Evolutionary conservation across 2,797 vertebrate species (phyloP).

Genomic region (Sebastes reedi): DNA sequence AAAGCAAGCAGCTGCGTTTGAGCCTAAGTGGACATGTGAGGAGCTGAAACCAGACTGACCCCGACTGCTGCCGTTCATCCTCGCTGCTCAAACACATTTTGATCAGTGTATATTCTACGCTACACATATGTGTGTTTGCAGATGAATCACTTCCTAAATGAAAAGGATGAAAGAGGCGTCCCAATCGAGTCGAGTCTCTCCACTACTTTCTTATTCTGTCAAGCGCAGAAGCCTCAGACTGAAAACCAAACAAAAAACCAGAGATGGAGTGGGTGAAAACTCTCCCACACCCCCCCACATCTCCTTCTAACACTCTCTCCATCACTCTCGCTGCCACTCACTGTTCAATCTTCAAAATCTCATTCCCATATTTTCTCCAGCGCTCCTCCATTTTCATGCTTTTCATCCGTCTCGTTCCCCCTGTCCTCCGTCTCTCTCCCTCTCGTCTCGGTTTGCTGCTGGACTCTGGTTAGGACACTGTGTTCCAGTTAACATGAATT

Average conservation of each 20-base stretch:
- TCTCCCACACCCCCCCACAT: background rate
- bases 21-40: conserved; percentile 77
- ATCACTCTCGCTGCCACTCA: conserved; percentile 32
- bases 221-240: background rate
- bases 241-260: conserved; percentile 21
- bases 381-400: conserved; percentile 25
- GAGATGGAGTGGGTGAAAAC: conserved; percentile 31
- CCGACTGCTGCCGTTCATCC: conserved; percentile 48
- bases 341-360: conserved; percentile 54
- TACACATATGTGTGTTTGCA: background rate
- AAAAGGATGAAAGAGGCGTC: conserved; percentile 29
- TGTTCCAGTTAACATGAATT: conserved; percentile 58
- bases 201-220: conserved; percentile 27
- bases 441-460: conserved; percentile 22
- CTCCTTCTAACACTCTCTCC: conserved; percentile 35
- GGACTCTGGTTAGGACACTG: conserved; percentile 53
- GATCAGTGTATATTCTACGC: background rate
- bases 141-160: conserved; percentile 34
- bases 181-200: background rate
- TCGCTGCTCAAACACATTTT: background rate
- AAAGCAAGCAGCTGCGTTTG: conserved; percentile 79
- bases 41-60: conserved; percentile 54
- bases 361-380: conserved; percentile 40
- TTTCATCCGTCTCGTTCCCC: background rate
- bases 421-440: conserved; percentile 22